Conservation (phyloP, 2,113 vertebrate species). For the Oxyura jamaicensis region DNA sequence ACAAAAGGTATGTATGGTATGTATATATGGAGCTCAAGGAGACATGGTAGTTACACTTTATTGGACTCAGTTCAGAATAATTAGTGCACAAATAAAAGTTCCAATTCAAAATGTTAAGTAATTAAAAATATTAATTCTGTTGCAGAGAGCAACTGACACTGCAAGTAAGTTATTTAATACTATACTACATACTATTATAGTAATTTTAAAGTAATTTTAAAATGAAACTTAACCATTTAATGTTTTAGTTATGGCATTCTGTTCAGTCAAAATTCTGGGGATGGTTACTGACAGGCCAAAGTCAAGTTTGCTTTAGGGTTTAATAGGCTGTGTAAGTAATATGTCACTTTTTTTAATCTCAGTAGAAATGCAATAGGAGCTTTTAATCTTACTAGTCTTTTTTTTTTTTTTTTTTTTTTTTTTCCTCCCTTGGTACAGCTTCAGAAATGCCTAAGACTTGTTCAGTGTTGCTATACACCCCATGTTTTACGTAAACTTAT, state of each 20-base stretch:
- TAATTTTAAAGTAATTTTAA: background rate
- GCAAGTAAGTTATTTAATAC: background rate
- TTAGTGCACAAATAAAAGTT: background rate
- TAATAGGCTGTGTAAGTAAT: background rate
- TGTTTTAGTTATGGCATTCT: background rate
- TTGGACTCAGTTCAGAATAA: background rate
- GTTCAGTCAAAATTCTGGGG: background rate
- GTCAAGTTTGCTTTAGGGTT: background rate
- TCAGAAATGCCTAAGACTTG: background rate
- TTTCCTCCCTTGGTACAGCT: background rate
- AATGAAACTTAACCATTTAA: background rate
- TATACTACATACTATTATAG: background rate
- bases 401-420: fast-evolving
- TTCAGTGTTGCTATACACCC: background rate
- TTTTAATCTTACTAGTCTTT: background rate
- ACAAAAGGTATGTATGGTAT: background rate
- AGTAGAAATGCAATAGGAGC: background rate
- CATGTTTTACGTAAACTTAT: background rate
- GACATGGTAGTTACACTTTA: background rate
- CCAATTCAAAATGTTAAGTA: background rate
- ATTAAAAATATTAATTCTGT: background rate
- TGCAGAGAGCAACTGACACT: background rate
- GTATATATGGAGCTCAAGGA: background rate
- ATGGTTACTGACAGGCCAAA: background rate
- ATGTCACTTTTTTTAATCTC: background rate